Evolutionary conservation across 2,113 vertebrate species (phyloP), one percentile per base, ranked within the genome.

Genomic region (Catharus minimus): DNA sequence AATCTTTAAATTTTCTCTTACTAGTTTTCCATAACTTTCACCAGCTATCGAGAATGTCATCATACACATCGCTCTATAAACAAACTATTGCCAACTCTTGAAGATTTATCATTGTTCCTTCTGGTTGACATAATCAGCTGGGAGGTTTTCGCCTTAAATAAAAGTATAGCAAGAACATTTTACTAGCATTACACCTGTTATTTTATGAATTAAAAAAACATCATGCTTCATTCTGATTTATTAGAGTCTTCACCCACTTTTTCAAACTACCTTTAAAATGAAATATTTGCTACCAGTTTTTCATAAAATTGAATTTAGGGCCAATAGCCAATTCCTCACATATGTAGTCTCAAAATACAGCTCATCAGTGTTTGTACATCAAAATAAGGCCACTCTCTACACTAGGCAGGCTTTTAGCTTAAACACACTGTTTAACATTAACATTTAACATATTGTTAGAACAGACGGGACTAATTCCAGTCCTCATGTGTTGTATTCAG

Each of bases 371-470:
- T 69, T 86, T 89, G 41, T 27, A 56, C n/a, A 68, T 20, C 6
- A 32, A 72, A 50, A 50, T 44, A 38, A 91, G 67, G 53, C 36
- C 61, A 75, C 15, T 11, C 15, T 58, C 64, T 78, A 60, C 23
- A 81, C 41, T 28, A 81, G 57, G 76, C 5, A 53, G 36, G 50
- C 28, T 90, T 94, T 78, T 33, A 88, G 36, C 60, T 90, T 33
- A 88, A 91, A 58, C 22, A 55, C 38, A 56, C 50, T 13, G 41
- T 30, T 78, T 52, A 49, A 64, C 39, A 30, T 64, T 90, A 71
- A 68, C 68, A 86, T 90, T 81, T 81, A 86, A 77, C 79, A 90
- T 77, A 67, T 39, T 80, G 44, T 69, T 91, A 71, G 76, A 92
- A 88, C 72, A 91, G 82, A 94, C 56, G 75, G 73, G 36, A 56